phyloP scores from a whole-genome alignment of 2,797 vertebrate genomes.

The Lophius americanus region DNA sequence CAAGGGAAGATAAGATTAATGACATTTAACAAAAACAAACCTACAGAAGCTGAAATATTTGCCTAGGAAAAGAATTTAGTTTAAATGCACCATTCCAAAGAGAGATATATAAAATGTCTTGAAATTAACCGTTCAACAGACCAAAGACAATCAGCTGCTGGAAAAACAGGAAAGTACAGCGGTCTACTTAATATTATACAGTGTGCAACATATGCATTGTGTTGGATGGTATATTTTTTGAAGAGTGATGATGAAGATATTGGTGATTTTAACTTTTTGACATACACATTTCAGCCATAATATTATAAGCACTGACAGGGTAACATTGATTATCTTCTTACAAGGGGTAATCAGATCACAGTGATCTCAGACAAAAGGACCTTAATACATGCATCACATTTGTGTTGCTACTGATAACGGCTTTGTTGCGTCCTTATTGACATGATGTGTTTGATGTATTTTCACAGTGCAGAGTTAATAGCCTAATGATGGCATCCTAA shows the following conservation, averaged over 20 bases:
- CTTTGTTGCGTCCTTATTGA: constrained; percentile 23
- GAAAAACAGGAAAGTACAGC: no score
- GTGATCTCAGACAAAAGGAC: constrained; percentile 6
- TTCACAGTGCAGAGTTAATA: constrained; percentile 41
- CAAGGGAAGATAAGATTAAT: no score
- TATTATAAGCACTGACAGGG: no score
- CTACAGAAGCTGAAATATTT: no score
- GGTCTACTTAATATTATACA: neutral
- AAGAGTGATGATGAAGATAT: neutral
- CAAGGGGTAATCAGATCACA: neutral
- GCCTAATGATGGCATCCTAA: constrained; percentile 7
- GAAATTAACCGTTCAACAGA: no score
- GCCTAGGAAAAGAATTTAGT: no score
- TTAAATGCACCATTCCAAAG: no score
- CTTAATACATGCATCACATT: constrained; percentile 45
- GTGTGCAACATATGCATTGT: neutral
- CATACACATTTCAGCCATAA: constrained; percentile 10
- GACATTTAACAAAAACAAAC: no score
- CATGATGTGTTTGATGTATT: neutral
- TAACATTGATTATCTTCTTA: no score
- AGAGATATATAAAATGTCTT: no score
- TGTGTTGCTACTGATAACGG: constrained; percentile 25
- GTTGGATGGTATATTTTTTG: neutral
- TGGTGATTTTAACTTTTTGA: constrained; percentile 54
- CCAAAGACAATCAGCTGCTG: no score